phyloP scores from a whole-genome alignment of 2,113 vertebrate species.

The Pandion haliaetus region DNA sequence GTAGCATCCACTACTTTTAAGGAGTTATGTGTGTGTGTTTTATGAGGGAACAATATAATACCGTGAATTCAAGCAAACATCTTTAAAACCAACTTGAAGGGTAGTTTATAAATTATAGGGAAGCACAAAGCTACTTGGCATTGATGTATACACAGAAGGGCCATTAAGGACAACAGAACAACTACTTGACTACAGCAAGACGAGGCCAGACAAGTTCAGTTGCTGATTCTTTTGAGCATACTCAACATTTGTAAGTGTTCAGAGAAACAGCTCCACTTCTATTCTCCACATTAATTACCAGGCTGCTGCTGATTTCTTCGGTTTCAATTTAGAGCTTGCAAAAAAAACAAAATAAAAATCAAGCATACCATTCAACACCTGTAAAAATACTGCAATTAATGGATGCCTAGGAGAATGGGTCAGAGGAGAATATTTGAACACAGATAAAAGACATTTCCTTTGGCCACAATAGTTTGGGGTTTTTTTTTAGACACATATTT shows the following conservation, averaged over 20 bases:
- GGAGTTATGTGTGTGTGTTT: not conserved
- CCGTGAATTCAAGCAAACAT: not conserved
- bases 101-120: not conserved
- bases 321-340: not conserved
- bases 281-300: not conserved
- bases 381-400: constrained; percentile 1
- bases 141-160: not conserved
- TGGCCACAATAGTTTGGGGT: not conserved
- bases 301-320: not conserved
- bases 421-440: constrained; percentile 3
- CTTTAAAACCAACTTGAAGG: not conserved
- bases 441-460: constrained; percentile 8
- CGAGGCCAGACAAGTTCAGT: not conserved
- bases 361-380: not conserved
- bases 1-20: not conserved
- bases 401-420: not conserved
- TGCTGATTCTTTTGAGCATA: not conserved
- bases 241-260: not conserved
- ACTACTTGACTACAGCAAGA: not conserved
- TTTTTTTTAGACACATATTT: constrained; percentile 17
- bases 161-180: not conserved
- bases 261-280: not conserved
- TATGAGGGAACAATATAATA: not conserved
- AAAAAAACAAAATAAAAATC: not conserved
- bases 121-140: not conserved